A percentile compares a stretch with the other conserved stretches of the same genome.
phyloP scores from a whole-genome alignment of 2,888 invertebrate species.

The Andrena praecox region DNA sequence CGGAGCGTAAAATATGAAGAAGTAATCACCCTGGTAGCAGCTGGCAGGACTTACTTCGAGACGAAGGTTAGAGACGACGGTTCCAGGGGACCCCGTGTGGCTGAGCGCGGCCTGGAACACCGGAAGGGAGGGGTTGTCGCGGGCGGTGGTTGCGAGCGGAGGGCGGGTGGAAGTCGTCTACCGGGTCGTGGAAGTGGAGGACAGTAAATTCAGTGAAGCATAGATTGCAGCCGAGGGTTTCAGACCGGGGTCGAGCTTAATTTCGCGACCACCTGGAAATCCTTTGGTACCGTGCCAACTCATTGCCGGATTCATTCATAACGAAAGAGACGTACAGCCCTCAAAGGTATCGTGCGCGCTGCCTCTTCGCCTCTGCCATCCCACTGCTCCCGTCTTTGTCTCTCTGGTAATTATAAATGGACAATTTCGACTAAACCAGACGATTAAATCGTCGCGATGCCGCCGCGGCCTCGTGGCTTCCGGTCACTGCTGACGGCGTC shows the following conservation, averaged over 20 bases:
- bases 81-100: constrained; percentile 48
- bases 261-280: constrained; percentile 76
- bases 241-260: constrained; percentile 74
- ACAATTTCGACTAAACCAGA: constrained; percentile 32
- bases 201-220: constrained; percentile 73
- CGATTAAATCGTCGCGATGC: constrained; percentile 18
- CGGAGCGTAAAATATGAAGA: constrained; percentile 71
- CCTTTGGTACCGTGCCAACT: constrained; percentile 77
- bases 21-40: constrained; percentile 69
- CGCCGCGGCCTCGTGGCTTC: neutral
- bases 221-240: constrained; percentile 69
- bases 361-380: neutral
- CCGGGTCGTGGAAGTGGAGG: constrained; percentile 57
- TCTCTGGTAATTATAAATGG: constrained; percentile 52
- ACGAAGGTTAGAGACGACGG: constrained; percentile 60
- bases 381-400: constrained; percentile 26
- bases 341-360: constrained; percentile 60
- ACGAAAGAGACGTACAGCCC: constrained; percentile 67
- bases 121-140: constrained; percentile 60
- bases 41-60: constrained; percentile 66
- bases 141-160: constrained; percentile 32
- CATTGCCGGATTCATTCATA: constrained; percentile 75
- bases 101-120: constrained; percentile 36
- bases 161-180: constrained; percentile 52
- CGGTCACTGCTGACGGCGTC: too few relatives aligned